Conservation (phyloP, 2,797 vertebrate species). For the Pelodytes ibericus region DNA sequence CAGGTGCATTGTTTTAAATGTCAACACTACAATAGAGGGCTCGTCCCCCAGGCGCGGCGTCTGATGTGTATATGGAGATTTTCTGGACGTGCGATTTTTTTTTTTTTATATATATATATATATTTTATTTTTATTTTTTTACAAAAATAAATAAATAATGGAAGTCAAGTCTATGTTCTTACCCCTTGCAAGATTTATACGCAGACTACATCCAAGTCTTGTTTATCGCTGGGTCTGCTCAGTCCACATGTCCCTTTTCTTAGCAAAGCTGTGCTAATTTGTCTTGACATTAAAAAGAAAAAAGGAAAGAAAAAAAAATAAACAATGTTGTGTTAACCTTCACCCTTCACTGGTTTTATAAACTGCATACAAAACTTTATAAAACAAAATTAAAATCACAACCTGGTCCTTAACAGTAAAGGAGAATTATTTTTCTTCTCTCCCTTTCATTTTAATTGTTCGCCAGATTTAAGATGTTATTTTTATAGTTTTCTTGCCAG, state of each 20-base stretch:
- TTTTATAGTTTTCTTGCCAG: too few relatives aligned
- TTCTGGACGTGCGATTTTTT: slow-evolving; percentile 73
- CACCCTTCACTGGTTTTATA: slow-evolving; percentile 41
- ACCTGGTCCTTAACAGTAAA: too few relatives aligned
- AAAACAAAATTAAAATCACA: too few relatives aligned
- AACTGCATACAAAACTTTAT: too few relatives aligned
- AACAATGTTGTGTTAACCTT: slow-evolving; percentile 47
- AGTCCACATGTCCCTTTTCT: slow-evolving; percentile 59
- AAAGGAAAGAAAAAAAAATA: slow-evolving; percentile 3
- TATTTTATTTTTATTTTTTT: too few relatives aligned
- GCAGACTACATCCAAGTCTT: slow-evolving; percentile 67
- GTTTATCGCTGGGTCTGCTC: slow-evolving; percentile 68
- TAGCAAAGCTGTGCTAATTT: slow-evolving; percentile 56
- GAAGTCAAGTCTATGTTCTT: slow-evolving; percentile 70
- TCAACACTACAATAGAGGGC: slow-evolving; percentile 73
- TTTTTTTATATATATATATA: too few relatives aligned
- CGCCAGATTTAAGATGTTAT: too few relatives aligned
- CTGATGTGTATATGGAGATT: slow-evolving; percentile 75
- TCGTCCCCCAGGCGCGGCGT: slow-evolving; percentile 68
- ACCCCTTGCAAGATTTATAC: slow-evolving; percentile 75
- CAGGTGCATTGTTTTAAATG: slow-evolving; percentile 74
- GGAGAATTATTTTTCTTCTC: too few relatives aligned
- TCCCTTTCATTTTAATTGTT: too few relatives aligned
- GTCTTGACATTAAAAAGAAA: slow-evolving; percentile 53
- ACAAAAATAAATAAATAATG: too few relatives aligned